Percentiles rank a stretch among this genome's conserved stretches.
phyloP scores from a whole-genome alignment of 2,797 vertebrate genomes.

The Ceyx erithaca region DNA sequence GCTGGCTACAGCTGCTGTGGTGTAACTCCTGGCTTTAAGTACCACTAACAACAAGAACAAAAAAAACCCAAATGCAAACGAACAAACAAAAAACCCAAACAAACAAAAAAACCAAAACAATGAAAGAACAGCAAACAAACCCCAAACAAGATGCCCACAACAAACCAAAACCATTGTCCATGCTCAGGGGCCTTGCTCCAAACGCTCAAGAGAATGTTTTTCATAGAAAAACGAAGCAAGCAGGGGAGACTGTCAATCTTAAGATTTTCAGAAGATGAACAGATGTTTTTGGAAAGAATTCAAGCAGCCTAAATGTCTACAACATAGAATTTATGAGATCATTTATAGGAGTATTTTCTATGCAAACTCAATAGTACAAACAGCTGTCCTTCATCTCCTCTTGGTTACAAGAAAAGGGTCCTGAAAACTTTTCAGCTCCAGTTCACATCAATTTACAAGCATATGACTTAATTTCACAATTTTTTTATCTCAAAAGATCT shows the following conservation, averaged over 20 bases:
- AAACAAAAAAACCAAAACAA: not conserved
- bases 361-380: not conserved
- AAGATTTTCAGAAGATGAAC: not conserved
- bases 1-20: not conserved
- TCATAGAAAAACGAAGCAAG: not conserved
- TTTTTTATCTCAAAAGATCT: not conserved
- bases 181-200: not conserved
- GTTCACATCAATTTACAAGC: not conserved
- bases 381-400: not conserved
- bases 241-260: not conserved
- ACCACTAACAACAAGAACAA: not conserved
- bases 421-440: not conserved
- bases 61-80: not conserved
- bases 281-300: not conserved
- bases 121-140: no score
- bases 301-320: not conserved
- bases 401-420: not conserved
- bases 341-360: not conserved
- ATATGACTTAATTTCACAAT: not conserved
- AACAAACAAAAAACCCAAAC: not conserved
- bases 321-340: not conserved
- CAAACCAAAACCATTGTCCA: not conserved
- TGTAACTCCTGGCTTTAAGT: not conserved
- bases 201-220: not conserved
- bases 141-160: not conserved